Evolutionary conservation across 2,113 vertebrate genomes (phyloP).

Genomic region (Edolisoma coerulescens): DNA sequence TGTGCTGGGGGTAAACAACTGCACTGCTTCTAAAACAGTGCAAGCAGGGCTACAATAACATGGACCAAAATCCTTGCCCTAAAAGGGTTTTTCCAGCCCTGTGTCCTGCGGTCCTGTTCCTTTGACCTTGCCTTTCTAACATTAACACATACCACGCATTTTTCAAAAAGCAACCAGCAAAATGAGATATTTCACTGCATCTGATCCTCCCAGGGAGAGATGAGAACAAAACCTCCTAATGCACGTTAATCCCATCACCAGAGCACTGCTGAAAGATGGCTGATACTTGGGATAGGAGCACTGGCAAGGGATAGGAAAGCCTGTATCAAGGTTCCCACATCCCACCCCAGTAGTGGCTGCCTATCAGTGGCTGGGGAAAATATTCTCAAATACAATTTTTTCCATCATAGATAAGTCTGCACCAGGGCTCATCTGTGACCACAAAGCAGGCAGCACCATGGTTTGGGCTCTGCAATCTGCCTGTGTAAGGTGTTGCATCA

Average conservation of each 20-base stretch:
- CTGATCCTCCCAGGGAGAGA: conserved; percentile 42
- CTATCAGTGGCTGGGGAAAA: not conserved
- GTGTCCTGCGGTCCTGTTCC: not conserved
- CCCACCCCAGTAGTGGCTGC: not conserved
- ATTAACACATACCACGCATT: conserved; percentile 48
- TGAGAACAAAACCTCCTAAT: conserved; percentile 51
- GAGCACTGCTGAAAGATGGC: conserved; percentile 35
- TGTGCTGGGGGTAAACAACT: conserved; percentile 10
- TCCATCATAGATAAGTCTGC: not conserved
- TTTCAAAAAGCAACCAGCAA: conserved; percentile 36
- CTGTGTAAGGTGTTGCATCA: not conserved
- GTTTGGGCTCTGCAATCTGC: not conserved
- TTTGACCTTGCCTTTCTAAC: conserved; percentile 52
- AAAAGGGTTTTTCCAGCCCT: not conserved
- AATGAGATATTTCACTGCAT: conserved; percentile 43
- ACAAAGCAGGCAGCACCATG: not conserved
- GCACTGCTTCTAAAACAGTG: not conserved
- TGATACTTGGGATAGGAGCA: not conserved
- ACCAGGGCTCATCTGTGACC: not conserved
- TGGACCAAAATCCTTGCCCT: not conserved
- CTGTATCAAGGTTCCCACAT: not conserved
- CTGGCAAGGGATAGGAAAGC: not conserved
- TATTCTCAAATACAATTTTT: not conserved
- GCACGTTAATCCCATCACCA: conserved; percentile 26
- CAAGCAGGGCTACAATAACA: not conserved